phyloP scores from a whole-genome alignment of 2,797 vertebrate species.

The Epinephelus awoara region DNA sequence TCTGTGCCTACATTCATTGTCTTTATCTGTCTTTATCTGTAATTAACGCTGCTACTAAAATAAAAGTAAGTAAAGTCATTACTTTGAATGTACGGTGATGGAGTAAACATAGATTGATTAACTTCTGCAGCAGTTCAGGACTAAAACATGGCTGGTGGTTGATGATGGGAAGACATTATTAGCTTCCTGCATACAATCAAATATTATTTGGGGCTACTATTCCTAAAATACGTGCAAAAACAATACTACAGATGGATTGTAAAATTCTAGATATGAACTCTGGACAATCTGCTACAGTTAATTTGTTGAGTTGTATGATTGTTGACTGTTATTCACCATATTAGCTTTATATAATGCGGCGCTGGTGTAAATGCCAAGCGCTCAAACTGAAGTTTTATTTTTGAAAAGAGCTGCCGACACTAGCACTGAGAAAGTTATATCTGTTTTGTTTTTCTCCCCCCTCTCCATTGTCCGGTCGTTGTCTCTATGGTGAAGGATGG shows the following conservation, averaged over 20 bases:
- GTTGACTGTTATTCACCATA: slow-evolving; percentile 13
- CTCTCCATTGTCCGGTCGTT: slow-evolving; percentile 81
- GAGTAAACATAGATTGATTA: slow-evolving; percentile 1
- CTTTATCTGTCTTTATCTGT: neutral
- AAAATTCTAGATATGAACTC: slow-evolving; percentile 3
- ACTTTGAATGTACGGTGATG: slow-evolving; percentile 9
- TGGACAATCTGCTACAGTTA: slow-evolving; percentile 4
- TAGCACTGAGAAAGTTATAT: slow-evolving; percentile 69
- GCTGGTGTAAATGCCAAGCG: slow-evolving; percentile 41
- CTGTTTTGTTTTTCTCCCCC: slow-evolving; percentile 82
- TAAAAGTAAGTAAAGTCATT: neutral
- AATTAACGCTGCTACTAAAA: slow-evolving; percentile 25
- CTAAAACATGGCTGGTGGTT: slow-evolving; percentile 14
- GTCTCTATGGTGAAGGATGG: slow-evolving; percentile 88
- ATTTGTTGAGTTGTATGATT: slow-evolving; percentile 26
- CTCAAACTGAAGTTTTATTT: slow-evolving; percentile 52
- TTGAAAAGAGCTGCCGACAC: slow-evolving; percentile 50
- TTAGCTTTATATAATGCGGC: slow-evolving; percentile 20
- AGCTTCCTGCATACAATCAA: neutral
- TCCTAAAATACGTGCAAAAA: slow-evolving; percentile 12
- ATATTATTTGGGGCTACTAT: neutral
- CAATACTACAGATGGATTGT: neutral
- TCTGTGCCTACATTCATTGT: slow-evolving; percentile 11
- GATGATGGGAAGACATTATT: neutral
- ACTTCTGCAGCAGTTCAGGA: slow-evolving; percentile 26